Evolutionary conservation across 1,140 invertebrate species (phyloP), one percentile per base, ranked within the genome.

Genomic region (Pentalonia nigronervosa): DNA sequence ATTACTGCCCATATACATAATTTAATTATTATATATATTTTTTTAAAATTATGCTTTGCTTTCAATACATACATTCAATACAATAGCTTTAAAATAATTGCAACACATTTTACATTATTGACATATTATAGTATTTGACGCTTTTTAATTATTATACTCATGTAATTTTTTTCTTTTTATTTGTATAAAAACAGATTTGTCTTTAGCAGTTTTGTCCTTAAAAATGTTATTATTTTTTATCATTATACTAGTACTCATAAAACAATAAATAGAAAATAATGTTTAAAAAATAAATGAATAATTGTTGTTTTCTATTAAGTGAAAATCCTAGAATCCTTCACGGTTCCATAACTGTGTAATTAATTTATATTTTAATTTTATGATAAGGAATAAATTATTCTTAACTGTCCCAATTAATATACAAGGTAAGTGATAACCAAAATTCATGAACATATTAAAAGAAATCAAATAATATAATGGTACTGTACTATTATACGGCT

Each of bases 201-300:
- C 81, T 53, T 53, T 56, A 93, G 91, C 67, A 86, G 91, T 83
- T 83, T 93, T 93, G 91, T 93, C 91, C 47, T 93, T 83, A 83
- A 83, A 92, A 93, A 93, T 56, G 81, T 93, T 93, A 84, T 93
- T 67, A 67, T 67, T 67, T 93, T 93, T 93, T 84, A 93, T 93
- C 76, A 93, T 93, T 83, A 36, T 93, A 50, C 67, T 93, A 93
- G 91, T 93, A 84, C 81, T 53, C 81, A 34, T 86, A 84, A 48
- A 93, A 93, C 48, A 93, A 93, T 93, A 93, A 93, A 93, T 93
- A 93, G 48, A 86, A 53, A 84, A 84, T 93, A 86, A 93, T 86
- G 47, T 93, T 90, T 86, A 56, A 84, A 84, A 93, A 81, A 47
- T 34, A 92, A 47, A 48, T 23, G 30, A 48, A 41, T 7, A 60